Percentiles rank a stretch among this genome's conserved stretches.
phyloP scores from a whole-genome alignment of 2,797 vertebrate genomes.

The Centropyge bicolor region DNA sequence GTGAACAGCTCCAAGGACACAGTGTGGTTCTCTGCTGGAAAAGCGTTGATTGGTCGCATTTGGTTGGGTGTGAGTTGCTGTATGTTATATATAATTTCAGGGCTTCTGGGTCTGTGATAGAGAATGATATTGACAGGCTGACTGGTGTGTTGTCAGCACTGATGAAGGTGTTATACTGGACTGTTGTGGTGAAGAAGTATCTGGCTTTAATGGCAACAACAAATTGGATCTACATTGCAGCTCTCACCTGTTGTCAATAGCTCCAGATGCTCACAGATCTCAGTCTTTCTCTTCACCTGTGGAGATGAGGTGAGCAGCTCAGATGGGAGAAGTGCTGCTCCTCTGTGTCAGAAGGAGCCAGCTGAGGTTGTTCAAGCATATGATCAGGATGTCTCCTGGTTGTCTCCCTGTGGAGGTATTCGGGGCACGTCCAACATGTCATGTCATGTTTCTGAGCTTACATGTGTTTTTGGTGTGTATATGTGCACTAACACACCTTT shows the following conservation, averaged over 20 bases:
- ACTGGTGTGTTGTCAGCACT: not conserved
- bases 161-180: not conserved
- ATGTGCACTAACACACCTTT: conserved; percentile 7
- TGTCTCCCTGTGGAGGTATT: conserved; percentile 1
- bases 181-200: not conserved
- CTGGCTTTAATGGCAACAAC: not conserved
- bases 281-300: not conserved
- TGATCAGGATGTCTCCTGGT: conserved; percentile 23
- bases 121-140: not conserved
- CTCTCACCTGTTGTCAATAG: not conserved
- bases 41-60: not conserved
- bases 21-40: not conserved
- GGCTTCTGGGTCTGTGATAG: not conserved
- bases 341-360: conserved; percentile 1
- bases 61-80: not conserved
- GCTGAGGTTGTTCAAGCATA: not conserved
- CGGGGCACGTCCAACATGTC: conserved; percentile 19
- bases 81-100: not conserved
- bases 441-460: conserved; percentile 18
- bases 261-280: not conserved
- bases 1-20: not conserved
- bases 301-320: not conserved
- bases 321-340: conserved; percentile 2
- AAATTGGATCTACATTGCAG: not conserved
- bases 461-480: conserved; percentile 12